phyloP scores from a whole-genome alignment of 2,888 invertebrate genomes.

The Dysmachus trigonus region DNA sequence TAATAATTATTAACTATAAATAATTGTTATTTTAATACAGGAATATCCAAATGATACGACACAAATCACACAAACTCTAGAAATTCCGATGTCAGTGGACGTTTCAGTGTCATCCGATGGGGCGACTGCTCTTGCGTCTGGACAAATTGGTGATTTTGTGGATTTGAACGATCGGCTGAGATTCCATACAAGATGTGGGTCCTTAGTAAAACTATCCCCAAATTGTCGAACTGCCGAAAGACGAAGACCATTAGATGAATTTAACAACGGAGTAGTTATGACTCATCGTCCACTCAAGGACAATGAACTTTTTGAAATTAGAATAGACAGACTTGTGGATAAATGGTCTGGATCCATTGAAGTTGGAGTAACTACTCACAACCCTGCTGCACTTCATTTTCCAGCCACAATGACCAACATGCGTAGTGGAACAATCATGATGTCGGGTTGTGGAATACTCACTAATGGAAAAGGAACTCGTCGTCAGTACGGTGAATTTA shows the following conservation, averaged over 20 bases:
- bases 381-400: slow-evolving; percentile 87
- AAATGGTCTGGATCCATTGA: slow-evolving; percentile 82
- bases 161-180: slow-evolving; percentile 72
- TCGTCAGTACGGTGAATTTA: slow-evolving; percentile 91
- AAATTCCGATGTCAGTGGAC: slow-evolving; percentile 60
- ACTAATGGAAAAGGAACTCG: slow-evolving; percentile 94
- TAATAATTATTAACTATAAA: background rate
- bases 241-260: slow-evolving; percentile 88
- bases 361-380: slow-evolving; percentile 93
- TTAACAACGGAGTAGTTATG: slow-evolving; percentile 96
- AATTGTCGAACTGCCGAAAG: slow-evolving; percentile 88
- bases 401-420: slow-evolving; percentile 98
- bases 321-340: slow-evolving; percentile 90
- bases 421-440: slow-evolving; percentile 91
- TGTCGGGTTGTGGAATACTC: slow-evolving; percentile 97
- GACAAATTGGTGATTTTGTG: slow-evolving; percentile 55
- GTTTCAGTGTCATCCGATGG: slow-evolving; percentile 37
- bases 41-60: slow-evolving; percentile 53
- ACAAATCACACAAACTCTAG: slow-evolving; percentile 60
- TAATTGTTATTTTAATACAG: slow-evolving; percentile 45
- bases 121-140: background rate
- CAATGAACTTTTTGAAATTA: slow-evolving; percentile 93
- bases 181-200: slow-evolving; percentile 90
- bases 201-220: slow-evolving; percentile 84
- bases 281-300: slow-evolving; percentile 87